Evolutionary conservation across 2,797 vertebrate species (phyloP).

Genomic region (Synaphobranchus kaupii): DNA sequence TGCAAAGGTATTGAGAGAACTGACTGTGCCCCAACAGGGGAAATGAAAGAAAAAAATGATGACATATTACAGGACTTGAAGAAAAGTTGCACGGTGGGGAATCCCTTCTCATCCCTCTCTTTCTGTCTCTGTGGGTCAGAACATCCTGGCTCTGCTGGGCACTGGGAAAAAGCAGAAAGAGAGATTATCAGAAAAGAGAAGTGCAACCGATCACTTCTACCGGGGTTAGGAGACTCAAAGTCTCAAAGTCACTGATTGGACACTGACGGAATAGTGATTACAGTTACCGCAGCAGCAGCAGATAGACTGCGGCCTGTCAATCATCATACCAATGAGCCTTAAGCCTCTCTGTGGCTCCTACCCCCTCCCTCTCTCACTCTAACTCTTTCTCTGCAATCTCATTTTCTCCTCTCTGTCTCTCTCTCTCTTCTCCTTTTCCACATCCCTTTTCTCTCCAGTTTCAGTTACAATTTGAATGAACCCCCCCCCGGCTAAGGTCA

Average conservation of each 20-base stretch:
- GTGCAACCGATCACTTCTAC: constrained; percentile 13
- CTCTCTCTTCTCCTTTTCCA: too few species aligned
- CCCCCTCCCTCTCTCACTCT: background rate
- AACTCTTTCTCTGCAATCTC: too few species aligned
- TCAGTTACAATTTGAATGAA: too few species aligned
- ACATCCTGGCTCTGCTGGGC: background rate
- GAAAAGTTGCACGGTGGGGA: background rate
- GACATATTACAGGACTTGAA: background rate
- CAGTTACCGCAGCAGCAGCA: background rate
- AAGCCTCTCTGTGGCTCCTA: background rate
- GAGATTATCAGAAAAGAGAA: constrained; percentile 17
- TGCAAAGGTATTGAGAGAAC: background rate
- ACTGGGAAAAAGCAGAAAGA: background rate
- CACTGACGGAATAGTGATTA: background rate
- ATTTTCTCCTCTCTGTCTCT: too few species aligned
- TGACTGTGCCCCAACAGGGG: background rate
- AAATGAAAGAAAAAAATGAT: background rate
- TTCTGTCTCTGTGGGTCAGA: background rate
- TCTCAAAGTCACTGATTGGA: constrained; percentile 25
- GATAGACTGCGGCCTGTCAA: background rate
- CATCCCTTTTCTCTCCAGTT: too few species aligned
- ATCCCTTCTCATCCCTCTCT: background rate
- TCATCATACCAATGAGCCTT: background rate
- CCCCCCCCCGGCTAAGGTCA: background rate
- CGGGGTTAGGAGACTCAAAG: background rate